A percentile compares a stretch with the other conserved stretches of the same genome.
Conservation (phyloP, 2,797 vertebrate genomes). For the Sarcophilus harrisii region DNA sequence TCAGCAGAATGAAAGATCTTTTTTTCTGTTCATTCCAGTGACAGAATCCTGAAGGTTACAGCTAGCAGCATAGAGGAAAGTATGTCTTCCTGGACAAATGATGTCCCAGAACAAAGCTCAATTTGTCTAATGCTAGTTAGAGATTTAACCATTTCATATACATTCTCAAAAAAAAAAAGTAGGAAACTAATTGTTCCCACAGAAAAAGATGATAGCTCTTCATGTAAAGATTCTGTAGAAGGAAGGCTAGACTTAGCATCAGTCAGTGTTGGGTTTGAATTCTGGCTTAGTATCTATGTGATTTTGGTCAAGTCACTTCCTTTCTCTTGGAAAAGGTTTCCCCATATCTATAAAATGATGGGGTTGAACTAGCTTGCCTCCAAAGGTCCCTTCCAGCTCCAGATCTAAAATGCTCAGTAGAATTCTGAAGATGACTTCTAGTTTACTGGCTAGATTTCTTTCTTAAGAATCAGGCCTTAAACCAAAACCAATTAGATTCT, state of each 20-base stretch:
- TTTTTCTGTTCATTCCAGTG: not conserved
- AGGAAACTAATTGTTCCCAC: not conserved
- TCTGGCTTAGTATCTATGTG: not conserved
- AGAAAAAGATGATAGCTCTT: not conserved
- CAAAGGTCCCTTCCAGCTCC: not conserved
- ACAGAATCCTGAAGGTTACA: not conserved
- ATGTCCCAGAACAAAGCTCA: not conserved
- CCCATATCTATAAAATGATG: not conserved
- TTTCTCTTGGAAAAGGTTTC: not conserved
- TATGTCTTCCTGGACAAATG: not conserved
- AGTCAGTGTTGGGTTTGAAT: not conserved
- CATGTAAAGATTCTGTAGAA: not conserved
- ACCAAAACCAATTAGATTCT: no score
- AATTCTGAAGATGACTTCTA: not conserved
- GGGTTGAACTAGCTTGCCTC: not conserved
- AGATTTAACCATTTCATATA: not conserved
- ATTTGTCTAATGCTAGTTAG: not conserved
- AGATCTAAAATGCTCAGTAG: fast-evolving
- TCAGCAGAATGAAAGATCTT: not conserved
- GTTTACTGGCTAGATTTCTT: no score
- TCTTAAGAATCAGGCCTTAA: no score
- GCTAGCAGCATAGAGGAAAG: not conserved
- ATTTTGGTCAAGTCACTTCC: constrained; percentile 12
- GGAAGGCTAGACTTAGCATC: not conserved
- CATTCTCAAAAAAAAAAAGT: not conserved